Percentiles rank a stretch among this genome's conserved stretches.
phyloP scores from a whole-genome alignment of 2,888 invertebrate genomes.

The Aphidoletes aphidimyza region DNA sequence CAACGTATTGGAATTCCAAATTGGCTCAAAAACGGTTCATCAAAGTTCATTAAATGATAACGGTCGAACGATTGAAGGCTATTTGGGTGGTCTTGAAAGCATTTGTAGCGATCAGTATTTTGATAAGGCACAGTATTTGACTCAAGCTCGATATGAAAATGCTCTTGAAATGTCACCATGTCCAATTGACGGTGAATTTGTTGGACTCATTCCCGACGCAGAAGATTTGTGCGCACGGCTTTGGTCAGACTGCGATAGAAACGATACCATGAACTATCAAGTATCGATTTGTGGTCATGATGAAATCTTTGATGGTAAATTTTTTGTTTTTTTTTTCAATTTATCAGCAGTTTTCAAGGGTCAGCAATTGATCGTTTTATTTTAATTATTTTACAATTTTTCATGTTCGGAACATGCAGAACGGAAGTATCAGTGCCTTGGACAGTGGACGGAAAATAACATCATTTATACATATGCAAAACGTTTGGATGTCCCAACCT shows the following conservation, averaged over 20 bases:
- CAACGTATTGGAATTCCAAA: slow-evolving; percentile 59
- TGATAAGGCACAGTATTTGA: slow-evolving; percentile 70
- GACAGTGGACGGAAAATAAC: slow-evolving; percentile 74
- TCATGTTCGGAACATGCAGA: no score
- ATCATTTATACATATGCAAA: slow-evolving; percentile 74
- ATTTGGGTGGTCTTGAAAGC: not conserved
- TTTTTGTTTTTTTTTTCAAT: not conserved
- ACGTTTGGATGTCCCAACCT: slow-evolving; percentile 71
- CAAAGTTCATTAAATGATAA: slow-evolving; percentile 54
- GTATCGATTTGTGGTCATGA: slow-evolving; percentile 71
- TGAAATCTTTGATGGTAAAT: slow-evolving; percentile 71
- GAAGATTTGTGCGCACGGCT: slow-evolving; percentile 72
- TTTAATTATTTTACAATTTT: slow-evolving; percentile 57
- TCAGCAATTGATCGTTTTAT: no score
- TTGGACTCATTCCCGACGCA: slow-evolving; percentile 72
- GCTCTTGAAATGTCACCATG: slow-evolving; percentile 67
- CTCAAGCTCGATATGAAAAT: slow-evolving; percentile 69
- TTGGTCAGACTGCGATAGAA: slow-evolving; percentile 73
- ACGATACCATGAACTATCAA: slow-evolving; percentile 75
- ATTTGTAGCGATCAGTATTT: slow-evolving; percentile 68
- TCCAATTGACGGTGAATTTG: slow-evolving; percentile 74
- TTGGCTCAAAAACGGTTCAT: slow-evolving; percentile 56
- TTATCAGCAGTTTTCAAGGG: no score
- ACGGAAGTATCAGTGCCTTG: slow-evolving; percentile 73
- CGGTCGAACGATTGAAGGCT: not conserved